A percentile compares a stretch with the other conserved stretches of the same genome.
Conservation (phyloP, 2,113 vertebrate genomes). For the Xiphophorus couchianus region DNA sequence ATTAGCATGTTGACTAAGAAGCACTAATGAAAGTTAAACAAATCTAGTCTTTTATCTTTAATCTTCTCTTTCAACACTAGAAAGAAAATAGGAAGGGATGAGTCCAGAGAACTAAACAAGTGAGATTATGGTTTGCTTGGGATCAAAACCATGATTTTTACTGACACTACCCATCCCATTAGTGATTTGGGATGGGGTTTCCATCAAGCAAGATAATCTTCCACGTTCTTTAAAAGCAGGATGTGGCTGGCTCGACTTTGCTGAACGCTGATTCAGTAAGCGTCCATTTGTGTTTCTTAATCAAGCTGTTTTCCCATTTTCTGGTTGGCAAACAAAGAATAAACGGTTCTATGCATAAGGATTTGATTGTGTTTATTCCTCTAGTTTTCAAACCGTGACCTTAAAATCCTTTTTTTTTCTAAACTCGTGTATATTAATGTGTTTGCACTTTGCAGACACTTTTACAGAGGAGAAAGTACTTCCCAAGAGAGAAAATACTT, state of each 20-base stretch:
- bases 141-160: too few species aligned
- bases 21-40: too few species aligned
- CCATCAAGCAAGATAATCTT: too few species aligned
- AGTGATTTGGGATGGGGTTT: too few species aligned
- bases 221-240: too few species aligned
- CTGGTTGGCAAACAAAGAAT: neutral
- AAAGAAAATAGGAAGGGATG: too few species aligned
- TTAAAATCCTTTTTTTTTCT: constrained; percentile 14
- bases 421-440: neutral
- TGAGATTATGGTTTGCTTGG: too few species aligned
- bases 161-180: too few species aligned
- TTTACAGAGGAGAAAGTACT: neutral
- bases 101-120: too few species aligned
- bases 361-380: constrained; percentile 16
- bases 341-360: neutral
- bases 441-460: neutral
- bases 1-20: too few species aligned
- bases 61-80: too few species aligned
- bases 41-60: too few species aligned
- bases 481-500: neutral
- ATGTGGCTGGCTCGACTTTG: neutral
- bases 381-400: constrained; percentile 24
- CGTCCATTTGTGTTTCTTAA: neutral
- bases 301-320: constrained; percentile 15
- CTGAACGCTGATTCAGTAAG: neutral